Conservation (phyloP, 2,797 vertebrate species). For the Aulostomus chinensis region DNA sequence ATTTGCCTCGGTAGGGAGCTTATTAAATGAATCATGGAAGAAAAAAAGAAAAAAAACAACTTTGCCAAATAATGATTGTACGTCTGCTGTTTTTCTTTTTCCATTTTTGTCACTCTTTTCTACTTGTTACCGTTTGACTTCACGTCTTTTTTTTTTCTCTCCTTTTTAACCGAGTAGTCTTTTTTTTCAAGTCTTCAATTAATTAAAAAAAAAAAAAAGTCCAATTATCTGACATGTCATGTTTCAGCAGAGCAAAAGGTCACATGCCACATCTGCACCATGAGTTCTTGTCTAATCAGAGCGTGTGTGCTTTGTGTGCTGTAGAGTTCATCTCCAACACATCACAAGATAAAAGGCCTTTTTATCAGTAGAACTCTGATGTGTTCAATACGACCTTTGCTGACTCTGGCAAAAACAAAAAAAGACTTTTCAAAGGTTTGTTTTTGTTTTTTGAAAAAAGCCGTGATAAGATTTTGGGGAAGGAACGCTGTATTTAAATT, state of each 20-base stretch:
- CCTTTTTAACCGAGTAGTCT: not conserved
- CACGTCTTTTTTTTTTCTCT: slow-evolving; percentile 19
- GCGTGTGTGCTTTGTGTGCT: slow-evolving; percentile 1
- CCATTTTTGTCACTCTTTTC: slow-evolving; percentile 4
- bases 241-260: slow-evolving; percentile 15
- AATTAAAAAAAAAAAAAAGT: not conserved
- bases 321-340: slow-evolving; percentile 4
- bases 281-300: slow-evolving; percentile 30
- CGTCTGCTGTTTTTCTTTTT: not conserved
- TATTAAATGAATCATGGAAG: slow-evolving; percentile 5
- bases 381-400: slow-evolving; percentile 23
- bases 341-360: slow-evolving; percentile 16
- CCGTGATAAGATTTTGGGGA: slow-evolving; percentile 3
- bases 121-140: slow-evolving; percentile 20
- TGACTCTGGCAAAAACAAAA: slow-evolving; percentile 6
- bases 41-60: slow-evolving; percentile 2
- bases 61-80: slow-evolving; percentile 22
- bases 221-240: not conserved
- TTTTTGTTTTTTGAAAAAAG: slow-evolving; percentile 5
- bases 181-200: slow-evolving; percentile 9
- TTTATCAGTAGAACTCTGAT: slow-evolving; percentile 24
- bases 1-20: slow-evolving; percentile 19
- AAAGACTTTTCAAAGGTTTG: slow-evolving; percentile 1
- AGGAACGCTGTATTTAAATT: too few relatives aligned
- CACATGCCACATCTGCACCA: slow-evolving; percentile 3